Conservation (phyloP, 37 sponge, comb jelly and placozoan genomes). For the Ephydatia muelleri region DNA sequence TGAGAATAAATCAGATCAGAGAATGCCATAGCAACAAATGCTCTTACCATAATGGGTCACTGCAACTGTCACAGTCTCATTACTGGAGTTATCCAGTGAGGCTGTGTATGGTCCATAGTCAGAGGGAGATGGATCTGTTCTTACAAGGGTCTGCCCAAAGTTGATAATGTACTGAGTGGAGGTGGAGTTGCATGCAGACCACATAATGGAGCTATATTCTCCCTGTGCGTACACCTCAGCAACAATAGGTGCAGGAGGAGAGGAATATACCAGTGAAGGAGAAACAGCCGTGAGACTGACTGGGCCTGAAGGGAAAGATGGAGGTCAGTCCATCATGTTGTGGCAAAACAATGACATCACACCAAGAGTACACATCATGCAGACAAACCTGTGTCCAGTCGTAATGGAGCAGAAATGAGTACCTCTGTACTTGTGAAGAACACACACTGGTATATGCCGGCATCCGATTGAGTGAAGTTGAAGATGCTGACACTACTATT, state of each 20-base stretch:
- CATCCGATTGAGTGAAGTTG: slow-evolving; percentile 24
- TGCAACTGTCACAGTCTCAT: background rate
- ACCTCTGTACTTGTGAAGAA: slow-evolving; percentile 29
- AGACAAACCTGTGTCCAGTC: slow-evolving; percentile 40
- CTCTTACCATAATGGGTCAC: background rate
- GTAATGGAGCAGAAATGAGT: slow-evolving; percentile 12
- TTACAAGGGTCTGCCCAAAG: background rate
- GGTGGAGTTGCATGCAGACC: background rate
- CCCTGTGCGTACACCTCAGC: background rate
- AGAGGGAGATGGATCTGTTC: background rate
- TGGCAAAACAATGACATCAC: no score
- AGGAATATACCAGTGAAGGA: background rate
- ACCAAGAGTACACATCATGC: background rate
- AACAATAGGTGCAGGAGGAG: background rate
- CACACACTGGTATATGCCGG: slow-evolving; percentile 52
- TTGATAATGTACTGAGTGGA: background rate
- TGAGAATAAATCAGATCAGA: background rate
- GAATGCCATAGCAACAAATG: background rate
- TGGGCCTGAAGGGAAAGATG: background rate
- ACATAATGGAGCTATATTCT: background rate
- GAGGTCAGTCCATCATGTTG: no score
- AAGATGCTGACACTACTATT: background rate
- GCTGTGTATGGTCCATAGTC: background rate
- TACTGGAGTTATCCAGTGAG: background rate
- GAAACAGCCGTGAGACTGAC: background rate